Conservation (phyloP, 2,888 invertebrate species). For the Dascillus cervinus region DNA sequence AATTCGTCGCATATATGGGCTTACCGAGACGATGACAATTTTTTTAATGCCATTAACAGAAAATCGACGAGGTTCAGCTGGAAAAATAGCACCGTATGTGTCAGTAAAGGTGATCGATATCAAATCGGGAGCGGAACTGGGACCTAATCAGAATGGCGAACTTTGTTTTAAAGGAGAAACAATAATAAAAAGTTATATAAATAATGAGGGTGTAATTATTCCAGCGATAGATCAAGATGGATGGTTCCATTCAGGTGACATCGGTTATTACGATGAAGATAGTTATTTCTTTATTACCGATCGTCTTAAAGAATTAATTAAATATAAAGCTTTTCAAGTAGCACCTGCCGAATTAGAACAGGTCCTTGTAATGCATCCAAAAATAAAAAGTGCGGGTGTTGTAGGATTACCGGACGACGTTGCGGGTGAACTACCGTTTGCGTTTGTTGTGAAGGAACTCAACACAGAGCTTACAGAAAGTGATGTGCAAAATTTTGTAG, state of each 20-base stretch:
- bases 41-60: constrained; percentile 37
- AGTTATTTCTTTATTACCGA: constrained; percentile 46
- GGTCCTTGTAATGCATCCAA: constrained; percentile 61
- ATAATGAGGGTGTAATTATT: constrained; percentile 58
- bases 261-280: constrained; percentile 45
- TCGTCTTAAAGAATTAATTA: constrained; percentile 53
- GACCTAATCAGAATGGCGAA: constrained; percentile 67
- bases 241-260: constrained; percentile 45
- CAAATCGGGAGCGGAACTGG: constrained; percentile 55
- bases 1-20: constrained; percentile 68
- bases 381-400: constrained; percentile 70
- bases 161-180: constrained; percentile 72
- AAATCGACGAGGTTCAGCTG: constrained; percentile 58
- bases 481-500: constrained; percentile 49
- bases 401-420: constrained; percentile 64
- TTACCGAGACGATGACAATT: constrained; percentile 69
- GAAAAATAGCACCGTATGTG: constrained; percentile 56
- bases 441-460: constrained; percentile 60
- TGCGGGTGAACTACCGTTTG: constrained; percentile 68
- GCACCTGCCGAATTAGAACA: constrained; percentile 81
- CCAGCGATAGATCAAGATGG: constrained; percentile 45
- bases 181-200: constrained; percentile 67
- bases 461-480: constrained; percentile 49
- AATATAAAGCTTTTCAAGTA: constrained; percentile 52
- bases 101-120: constrained; percentile 50